These are phyloP conservation scores for Regulus satrapa DNA, from an alignment of 2,113 vertebrate genomes.

Conservation along the genomic window DNA sequence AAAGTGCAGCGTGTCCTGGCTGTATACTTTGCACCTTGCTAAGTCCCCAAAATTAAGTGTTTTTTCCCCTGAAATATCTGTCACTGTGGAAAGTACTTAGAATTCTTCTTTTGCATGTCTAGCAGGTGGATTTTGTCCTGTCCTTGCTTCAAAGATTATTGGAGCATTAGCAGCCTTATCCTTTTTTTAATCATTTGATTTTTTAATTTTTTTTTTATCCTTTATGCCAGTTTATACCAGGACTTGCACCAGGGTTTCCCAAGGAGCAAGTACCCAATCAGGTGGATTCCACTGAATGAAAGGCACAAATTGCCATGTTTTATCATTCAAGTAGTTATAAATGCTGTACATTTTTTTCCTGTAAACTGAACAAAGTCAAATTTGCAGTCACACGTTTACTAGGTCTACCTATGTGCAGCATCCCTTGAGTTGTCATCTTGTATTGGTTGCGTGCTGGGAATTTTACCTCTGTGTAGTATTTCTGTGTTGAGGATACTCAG, in stretches of 20 bases:
- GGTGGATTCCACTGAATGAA: neutral
- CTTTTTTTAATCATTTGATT: neutral
- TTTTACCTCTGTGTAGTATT: neutral
- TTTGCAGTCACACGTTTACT: neutral
- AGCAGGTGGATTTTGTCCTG: neutral
- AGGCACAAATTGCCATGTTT: neutral
- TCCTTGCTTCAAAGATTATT: neutral
- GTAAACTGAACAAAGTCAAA: neutral
- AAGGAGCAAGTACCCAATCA: neutral
- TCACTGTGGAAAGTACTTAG: neutral
- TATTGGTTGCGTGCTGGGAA: neutral
- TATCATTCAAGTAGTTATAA: neutral
- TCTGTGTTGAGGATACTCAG: neutral
- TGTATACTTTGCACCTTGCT: neutral
- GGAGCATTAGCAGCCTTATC: neutral
- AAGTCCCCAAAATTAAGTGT: neutral
- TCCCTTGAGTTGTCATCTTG: neutral
- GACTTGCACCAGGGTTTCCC: neutral
- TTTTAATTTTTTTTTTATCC: neutral
- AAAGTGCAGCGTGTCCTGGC: neutral
- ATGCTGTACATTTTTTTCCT: neutral
- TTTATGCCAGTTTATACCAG: neutral
- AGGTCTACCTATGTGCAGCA: fast-evolving
- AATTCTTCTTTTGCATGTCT: neutral
- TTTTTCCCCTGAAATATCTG: neutral